Evolutionary conservation across 2,888 invertebrate species (phyloP), one percentile per base, ranked within the genome.

Genomic region (Leptinotarsa juncta): DNA sequence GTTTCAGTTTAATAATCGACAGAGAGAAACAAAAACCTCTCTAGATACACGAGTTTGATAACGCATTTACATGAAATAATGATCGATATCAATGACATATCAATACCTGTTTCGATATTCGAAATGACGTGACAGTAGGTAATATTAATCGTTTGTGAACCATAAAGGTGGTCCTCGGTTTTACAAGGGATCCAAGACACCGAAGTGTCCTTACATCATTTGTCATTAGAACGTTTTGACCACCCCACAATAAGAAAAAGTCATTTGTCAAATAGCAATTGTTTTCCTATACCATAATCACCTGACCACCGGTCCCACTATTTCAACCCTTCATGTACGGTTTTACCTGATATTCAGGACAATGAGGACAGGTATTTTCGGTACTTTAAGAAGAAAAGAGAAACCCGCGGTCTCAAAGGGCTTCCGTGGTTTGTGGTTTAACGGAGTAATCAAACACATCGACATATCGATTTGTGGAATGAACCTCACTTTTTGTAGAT

Each of bases 211-310:
- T 84, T 86, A 87, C 86, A 88, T 85, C 87, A 88, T 88, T 88
- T 88, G 87, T 88, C 88, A 88, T 85, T 84, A 81, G 81, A 81
- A 81, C 81, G 82, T 81, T 82, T 79, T 85, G 86, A 84, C 86
- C 86, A 87, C 86, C 86, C 86, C 83, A 86, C 85, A 85, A 86
- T 83, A 83, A 84, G 84, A 84, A 85, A 87, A 86, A 86, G 85
- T 86, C 87, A 87, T 88, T 87, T 88, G 87, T 87, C 87, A 87
- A 87, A 86, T 77, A 82, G 77, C 85, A 83, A 86, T 87, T 87
- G 86, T 87, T 85, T 86, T 79, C 83, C 79, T 83, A 79, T 75
- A 77, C 79, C 78, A 78, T 81, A 81, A 82, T 82, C 84, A 80
- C 79, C 80, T 84, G 84, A 84, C 85, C 84, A 80, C 85, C 81